A percentile compares a stretch with the other conserved stretches of the same genome.
Conservation (phyloP, 2,113 vertebrate genomes). For the Bothrops jararaca region DNA sequence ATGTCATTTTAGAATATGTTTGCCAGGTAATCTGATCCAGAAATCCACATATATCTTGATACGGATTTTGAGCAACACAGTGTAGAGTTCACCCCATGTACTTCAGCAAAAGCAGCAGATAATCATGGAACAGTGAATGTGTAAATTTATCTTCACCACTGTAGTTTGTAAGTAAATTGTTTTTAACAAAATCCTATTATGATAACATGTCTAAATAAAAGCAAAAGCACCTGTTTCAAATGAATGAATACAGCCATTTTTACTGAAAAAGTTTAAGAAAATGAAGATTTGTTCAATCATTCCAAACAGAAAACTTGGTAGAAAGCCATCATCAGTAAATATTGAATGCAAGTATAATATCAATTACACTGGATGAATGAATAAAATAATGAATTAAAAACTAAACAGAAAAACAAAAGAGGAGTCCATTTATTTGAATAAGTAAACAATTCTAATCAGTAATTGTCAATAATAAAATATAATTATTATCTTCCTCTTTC, state of each 20-base stretch:
- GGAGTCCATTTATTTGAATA: not conserved
- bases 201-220: not conserved
- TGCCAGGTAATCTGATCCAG: not conserved
- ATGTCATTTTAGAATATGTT: not conserved
- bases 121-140: not conserved
- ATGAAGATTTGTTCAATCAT: not conserved
- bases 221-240: not conserved
- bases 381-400: not conserved
- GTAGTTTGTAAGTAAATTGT: not conserved
- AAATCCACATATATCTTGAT: not conserved
- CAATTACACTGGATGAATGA: not conserved
- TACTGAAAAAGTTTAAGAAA: not conserved
- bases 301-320: not conserved
- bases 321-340: not conserved
- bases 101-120: not conserved
- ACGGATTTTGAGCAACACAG: not conserved
- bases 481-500: not conserved
- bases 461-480: not conserved
- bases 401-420: not conserved
- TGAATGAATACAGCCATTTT: not conserved
- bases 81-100: not conserved
- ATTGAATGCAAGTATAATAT: not conserved
- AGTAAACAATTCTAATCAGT: not conserved
- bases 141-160: not conserved
- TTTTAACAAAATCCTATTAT: not conserved